Base-by-base conservation (phyloP, 2,797 vertebrate genomes). In the Cynopterus sphinx region DNA sequence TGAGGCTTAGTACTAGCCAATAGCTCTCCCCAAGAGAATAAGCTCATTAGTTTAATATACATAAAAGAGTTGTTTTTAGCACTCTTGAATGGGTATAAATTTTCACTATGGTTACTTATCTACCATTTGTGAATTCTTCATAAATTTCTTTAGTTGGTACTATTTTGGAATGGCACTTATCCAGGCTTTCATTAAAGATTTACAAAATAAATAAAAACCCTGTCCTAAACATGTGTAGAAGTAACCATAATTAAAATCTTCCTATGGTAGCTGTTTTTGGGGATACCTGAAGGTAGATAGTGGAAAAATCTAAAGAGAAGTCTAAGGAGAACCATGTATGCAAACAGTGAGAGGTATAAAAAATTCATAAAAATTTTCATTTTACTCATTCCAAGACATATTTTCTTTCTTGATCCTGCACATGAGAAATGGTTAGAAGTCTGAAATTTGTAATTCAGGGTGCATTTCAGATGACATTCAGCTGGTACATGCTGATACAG, bases 101-200 rank as follows among this genome's bases (percentile, higher is more conserved):
- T 95, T 95, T 88, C 63, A 95, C 9, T 91, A 31, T 41, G 61
- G 53, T 82, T 75, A 51, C 33, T 93, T 19, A 81, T 74, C 16
- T 46, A 86, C 8, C 6, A n/a, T 86, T 77, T 71, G n/a, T 89
- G 73, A 22, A 17, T 83, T 71, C 61, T 53, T 41, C 33, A 41
- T 83, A 78, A 87, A 26, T 46, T 57, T 65, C 22, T 87, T 51
- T 90, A 78, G 78, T 87, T 83, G 39, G 15, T 6, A 49, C 5
- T 46, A 21, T 61, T 28, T 55, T 55, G 15, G 10, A 94, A 43
- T 81, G 12, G 4, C 5, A 87, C 9, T 77, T 21, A 87, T 17
- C 7, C 71, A 46, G 73, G 33, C 26, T 86, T 61, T n/a, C 5
- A n/a, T 70, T 70, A 88, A 12, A 82, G 2, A 61, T 73, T 77